Conservation (phyloP, 2,888 invertebrate genomes). For the Acleris holmiana region DNA sequence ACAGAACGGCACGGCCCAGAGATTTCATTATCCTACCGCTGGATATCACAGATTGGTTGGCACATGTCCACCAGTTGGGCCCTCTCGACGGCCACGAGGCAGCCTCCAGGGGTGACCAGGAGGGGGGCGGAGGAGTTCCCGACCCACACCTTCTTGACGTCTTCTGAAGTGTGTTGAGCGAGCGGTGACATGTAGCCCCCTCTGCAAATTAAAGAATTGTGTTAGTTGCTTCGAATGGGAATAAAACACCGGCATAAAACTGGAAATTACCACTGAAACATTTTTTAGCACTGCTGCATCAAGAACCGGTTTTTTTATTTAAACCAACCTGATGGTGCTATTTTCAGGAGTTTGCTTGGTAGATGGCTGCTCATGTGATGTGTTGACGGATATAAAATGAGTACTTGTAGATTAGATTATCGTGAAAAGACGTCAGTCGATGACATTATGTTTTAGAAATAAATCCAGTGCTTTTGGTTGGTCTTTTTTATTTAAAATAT, state of each 20-base stretch:
- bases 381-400: neutral
- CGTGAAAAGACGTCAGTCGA: conserved; percentile 16
- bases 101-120: conserved; percentile 71
- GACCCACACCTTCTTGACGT: conserved; percentile 80
- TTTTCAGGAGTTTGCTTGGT: too few relatives aligned
- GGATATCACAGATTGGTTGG: conserved; percentile 75
- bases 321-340: too few relatives aligned
- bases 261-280: too few relatives aligned
- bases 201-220: conserved; percentile 55
- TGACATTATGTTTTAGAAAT: neutral
- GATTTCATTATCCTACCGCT: conserved; percentile 68
- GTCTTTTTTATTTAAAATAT: too few relatives aligned
- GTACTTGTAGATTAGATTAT: conserved; percentile 15
- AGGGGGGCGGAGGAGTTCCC: conserved; percentile 67
- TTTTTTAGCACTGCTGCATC: too few relatives aligned
- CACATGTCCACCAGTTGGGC: conserved; percentile 69
- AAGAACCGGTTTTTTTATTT: too few relatives aligned
- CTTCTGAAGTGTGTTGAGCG: conserved; percentile 65
- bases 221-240: neutral
- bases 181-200: conserved; percentile 77
- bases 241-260: too few relatives aligned
- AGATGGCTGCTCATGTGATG: neutral
- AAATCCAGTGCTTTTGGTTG: too few relatives aligned
- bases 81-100: conserved; percentile 74
- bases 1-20: conserved; percentile 62